Conservation (phyloP, 1,140 invertebrate species). For the Gyrodactylus bullatarudis region DNA sequence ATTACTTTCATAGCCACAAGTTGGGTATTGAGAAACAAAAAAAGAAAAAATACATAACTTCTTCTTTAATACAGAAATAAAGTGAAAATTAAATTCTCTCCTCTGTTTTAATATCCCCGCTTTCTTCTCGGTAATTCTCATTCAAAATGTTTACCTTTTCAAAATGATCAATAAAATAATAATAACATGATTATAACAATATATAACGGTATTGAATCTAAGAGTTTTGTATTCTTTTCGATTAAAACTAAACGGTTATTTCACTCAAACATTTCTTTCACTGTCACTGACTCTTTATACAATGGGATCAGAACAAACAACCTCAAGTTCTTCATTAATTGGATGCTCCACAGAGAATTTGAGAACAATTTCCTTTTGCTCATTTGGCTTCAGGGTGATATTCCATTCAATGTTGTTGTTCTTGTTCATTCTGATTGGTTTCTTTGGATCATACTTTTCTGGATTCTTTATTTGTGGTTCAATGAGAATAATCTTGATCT, state of each 20-base stretch:
- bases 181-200: too few species aligned
- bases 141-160: too few species aligned
- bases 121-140: too few species aligned
- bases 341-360: slow-evolving; percentile 16
- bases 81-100: too few species aligned
- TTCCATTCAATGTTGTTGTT: slow-evolving; percentile 18
- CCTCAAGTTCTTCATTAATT: slow-evolving; percentile 11
- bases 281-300: too few species aligned
- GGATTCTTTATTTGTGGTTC: slow-evolving; percentile 12
- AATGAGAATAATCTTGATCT: slow-evolving; percentile 18
- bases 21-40: too few species aligned
- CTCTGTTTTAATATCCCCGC: too few species aligned
- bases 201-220: too few species aligned
- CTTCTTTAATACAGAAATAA: too few species aligned
- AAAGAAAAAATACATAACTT: too few species aligned
- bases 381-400: slow-evolving; percentile 11
- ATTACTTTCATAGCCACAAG: too few species aligned
- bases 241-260: neutral
- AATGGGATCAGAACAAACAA: neutral
- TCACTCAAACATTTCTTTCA: neutral
- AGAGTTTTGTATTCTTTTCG: neutral
- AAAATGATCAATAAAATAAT: too few species aligned
- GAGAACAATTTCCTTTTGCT: slow-evolving; percentile 10
- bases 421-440: slow-evolving; percentile 12
- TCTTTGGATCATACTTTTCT: slow-evolving; percentile 10